Conservation (phyloP, 2,797 vertebrate genomes). For the Aerospiza tachiro region DNA sequence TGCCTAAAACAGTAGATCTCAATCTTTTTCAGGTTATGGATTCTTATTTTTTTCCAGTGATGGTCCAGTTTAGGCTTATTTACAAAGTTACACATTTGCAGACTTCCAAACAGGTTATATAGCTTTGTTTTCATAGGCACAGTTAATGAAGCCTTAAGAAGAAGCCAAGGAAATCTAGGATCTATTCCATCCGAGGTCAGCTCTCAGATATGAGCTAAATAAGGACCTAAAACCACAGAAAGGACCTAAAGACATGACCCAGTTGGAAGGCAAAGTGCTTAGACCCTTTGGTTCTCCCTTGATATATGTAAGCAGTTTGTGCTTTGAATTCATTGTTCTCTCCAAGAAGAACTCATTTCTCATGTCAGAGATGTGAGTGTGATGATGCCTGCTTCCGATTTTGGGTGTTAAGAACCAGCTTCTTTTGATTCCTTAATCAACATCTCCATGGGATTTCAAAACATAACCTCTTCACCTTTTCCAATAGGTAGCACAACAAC, state of each 20-base stretch:
- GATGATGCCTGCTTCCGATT: background rate
- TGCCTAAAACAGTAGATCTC: background rate
- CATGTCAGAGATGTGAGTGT: background rate
- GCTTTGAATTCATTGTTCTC: background rate
- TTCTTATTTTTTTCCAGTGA: background rate
- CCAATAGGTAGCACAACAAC: conserved; percentile 49
- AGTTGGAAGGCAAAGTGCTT: background rate
- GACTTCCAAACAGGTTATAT: background rate
- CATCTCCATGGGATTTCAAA: conserved; percentile 37
- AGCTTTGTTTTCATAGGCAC: background rate
- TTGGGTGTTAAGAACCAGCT: conserved; percentile 17
- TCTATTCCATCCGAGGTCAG: background rate
- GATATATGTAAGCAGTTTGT: background rate
- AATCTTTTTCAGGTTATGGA: background rate
- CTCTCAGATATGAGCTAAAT: background rate
- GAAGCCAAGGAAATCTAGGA: background rate
- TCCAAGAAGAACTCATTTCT: background rate
- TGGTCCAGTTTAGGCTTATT: background rate
- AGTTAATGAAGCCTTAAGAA: background rate
- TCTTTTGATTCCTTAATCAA: conserved; percentile 63
- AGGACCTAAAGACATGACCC: background rate
- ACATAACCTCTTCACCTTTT: conserved; percentile 59
- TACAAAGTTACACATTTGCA: background rate
- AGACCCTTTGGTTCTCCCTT: background rate
- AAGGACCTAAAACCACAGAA: background rate